Evolutionary conservation across 2,113 vertebrate species (phyloP), one percentile per base, ranked within the genome.

Genomic region (Pluvianellus socialis): DNA sequence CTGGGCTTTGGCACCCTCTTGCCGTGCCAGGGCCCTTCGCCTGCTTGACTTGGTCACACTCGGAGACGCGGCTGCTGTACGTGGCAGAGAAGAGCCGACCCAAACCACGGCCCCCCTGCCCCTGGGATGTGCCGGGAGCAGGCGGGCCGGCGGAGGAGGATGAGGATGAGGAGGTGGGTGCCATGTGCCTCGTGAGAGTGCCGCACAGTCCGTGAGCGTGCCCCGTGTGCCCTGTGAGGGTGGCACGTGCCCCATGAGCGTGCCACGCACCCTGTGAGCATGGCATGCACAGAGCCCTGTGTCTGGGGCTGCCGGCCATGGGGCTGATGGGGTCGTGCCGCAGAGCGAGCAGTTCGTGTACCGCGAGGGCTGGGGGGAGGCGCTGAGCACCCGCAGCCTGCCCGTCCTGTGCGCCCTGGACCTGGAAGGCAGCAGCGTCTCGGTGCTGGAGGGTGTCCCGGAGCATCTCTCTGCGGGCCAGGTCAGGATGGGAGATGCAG

Each of bases 41-140:
- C 94, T 99, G 98, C 91, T 96, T 99, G 97, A 98, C 99, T 87
- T 99, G 99, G 99, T 99, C 99, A 21, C 98, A 97, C 90, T 99
- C 99, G 0, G 99, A 99, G 98, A 99, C 98, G 2, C 98, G 97
- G 79, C 98, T 99, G 44, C 94, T 99, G 73, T 99, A 99, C 9
- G 98, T 99, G 96, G 99, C 99, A 3, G 99, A 99, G 96, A 99
- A 98, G 97, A 99, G 98, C 90, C 98, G 97, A 11, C 98, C 98
- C 50, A 99, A 99, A 93, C 66, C 97, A 3, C 98, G 97, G 79
- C 98, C 98, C n/a, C 99, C 98, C 90, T 98, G 99, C 86, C 98
- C 91, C 12, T 95, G 95, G 88, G 92, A 88, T 28, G 94, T 83
- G 18, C 94, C 58, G 0, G 92, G 74, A 20, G 23, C 75, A 33